Evolutionary conservation across 2,113 vertebrate species (phyloP).

Genomic region (Vulpes lagopus): DNA sequence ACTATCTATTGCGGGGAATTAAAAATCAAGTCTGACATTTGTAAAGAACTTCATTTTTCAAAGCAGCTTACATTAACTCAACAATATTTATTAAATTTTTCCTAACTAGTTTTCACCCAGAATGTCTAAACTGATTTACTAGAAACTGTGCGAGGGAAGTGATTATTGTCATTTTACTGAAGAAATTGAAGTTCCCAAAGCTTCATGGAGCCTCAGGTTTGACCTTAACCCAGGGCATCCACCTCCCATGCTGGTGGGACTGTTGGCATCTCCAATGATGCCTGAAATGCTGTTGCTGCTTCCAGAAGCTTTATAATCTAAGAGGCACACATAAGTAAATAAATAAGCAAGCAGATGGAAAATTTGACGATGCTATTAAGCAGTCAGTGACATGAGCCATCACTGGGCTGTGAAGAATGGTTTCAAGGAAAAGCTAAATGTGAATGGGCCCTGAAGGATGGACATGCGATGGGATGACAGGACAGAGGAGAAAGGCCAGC

Average conservation of each 20-base stretch:
- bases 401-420: not conserved
- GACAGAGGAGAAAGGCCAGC: not conserved
- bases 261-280: not conserved
- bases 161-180: not conserved
- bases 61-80: not conserved
- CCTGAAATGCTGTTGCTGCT: not conserved
- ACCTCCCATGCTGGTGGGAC: not conserved
- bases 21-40: not conserved
- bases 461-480: not conserved
- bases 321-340: not conserved
- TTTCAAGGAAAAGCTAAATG: not conserved
- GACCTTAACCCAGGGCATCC: not conserved
- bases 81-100: not conserved
- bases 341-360: not conserved
- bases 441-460: not conserved
- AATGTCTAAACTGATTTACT: not conserved
- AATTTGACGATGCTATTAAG: not conserved
- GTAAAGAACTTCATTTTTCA: not conserved
- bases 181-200: not conserved
- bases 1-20: not conserved
- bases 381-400: not conserved
- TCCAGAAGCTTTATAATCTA: not conserved
- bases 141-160: not conserved
- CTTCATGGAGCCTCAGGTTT: not conserved
- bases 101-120: not conserved